Conservation (phyloP, 1,140 invertebrate species). For the Anoplolepis gracilipes region DNA sequence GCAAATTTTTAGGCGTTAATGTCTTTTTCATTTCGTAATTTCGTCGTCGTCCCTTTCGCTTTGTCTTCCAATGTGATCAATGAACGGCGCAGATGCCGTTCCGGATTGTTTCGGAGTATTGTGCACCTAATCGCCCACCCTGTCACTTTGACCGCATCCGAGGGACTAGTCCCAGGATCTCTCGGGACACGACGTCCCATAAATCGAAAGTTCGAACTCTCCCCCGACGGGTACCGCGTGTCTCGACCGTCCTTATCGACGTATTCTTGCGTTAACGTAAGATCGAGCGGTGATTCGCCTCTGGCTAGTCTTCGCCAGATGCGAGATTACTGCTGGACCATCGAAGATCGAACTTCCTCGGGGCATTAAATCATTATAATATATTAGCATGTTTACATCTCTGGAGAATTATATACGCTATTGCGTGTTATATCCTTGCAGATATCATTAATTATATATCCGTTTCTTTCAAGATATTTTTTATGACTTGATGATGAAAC, state of each 20-base stretch:
- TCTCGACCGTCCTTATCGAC: slow-evolving; percentile 67
- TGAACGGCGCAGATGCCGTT: slow-evolving; percentile 83
- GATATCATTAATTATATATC: slow-evolving; percentile 14
- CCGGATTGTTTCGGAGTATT: slow-evolving; percentile 80
- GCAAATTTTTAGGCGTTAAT: slow-evolving; percentile 58
- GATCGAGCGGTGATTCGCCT: slow-evolving; percentile 68
- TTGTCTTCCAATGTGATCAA: slow-evolving; percentile 78
- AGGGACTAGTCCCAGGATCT: slow-evolving; percentile 70
- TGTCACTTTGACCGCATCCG: slow-evolving; percentile 83
- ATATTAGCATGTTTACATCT: slow-evolving; percentile 56
- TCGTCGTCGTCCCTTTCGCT: slow-evolving; percentile 43
- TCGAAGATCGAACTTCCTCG: slow-evolving; percentile 58
- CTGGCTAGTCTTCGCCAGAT: slow-evolving; percentile 65
- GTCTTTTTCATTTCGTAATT: slow-evolving; percentile 49
- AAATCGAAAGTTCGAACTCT: slow-evolving; percentile 83
- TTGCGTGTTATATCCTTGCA: not conserved
- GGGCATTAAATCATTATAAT: slow-evolving; percentile 62
- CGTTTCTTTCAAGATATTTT: not conserved
- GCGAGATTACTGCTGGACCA: slow-evolving; percentile 68
- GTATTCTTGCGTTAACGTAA: slow-evolving; percentile 72
- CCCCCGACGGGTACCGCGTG: slow-evolving; percentile 64
- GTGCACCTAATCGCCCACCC: slow-evolving; percentile 83
- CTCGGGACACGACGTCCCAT: slow-evolving; percentile 80
- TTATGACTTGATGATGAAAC: not conserved
- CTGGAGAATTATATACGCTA: not conserved